phyloP scores from a whole-genome alignment of 2,797 vertebrate species.

The Emys orbicularis region DNA sequence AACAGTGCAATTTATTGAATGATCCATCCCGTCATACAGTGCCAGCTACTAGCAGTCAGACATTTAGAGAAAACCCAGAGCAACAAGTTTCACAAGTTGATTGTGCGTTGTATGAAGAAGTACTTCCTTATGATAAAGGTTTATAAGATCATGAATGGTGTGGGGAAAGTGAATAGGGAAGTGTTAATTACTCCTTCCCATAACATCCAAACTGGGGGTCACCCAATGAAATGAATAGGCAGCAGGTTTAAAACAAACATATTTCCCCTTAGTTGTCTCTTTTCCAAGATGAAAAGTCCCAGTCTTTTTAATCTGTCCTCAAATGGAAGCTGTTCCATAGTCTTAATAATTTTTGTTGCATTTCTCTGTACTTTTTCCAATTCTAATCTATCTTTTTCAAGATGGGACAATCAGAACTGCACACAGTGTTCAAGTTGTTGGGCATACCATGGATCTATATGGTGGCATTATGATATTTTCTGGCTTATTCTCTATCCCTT shows the following conservation, averaged over 20 bases:
- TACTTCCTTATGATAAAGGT: no score
- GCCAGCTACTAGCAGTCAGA: not conserved
- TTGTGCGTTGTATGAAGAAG: not conserved
- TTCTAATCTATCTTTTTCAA: not conserved
- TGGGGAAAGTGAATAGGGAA: no score
- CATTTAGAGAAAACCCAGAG: not conserved
- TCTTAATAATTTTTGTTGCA: not conserved
- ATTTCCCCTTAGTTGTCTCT: not conserved
- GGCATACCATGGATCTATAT: not conserved
- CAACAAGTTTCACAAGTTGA: not conserved
- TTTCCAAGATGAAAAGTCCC: not conserved
- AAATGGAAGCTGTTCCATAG: not conserved
- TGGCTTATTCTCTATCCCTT: no score
- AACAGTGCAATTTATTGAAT: not conserved
- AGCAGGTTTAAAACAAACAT: no score
- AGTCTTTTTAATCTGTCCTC: not conserved
- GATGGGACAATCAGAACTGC: not conserved
- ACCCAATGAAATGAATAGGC: no score
- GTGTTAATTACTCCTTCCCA: no score
- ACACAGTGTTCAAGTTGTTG: not conserved
- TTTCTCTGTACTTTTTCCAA: not conserved
- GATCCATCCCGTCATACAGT: not conserved
- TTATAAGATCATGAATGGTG: no score
- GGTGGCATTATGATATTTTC: no score
- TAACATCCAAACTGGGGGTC: no score